Conservation (phyloP, 2,113 vertebrate species). For the Ailurus styani region DNA sequence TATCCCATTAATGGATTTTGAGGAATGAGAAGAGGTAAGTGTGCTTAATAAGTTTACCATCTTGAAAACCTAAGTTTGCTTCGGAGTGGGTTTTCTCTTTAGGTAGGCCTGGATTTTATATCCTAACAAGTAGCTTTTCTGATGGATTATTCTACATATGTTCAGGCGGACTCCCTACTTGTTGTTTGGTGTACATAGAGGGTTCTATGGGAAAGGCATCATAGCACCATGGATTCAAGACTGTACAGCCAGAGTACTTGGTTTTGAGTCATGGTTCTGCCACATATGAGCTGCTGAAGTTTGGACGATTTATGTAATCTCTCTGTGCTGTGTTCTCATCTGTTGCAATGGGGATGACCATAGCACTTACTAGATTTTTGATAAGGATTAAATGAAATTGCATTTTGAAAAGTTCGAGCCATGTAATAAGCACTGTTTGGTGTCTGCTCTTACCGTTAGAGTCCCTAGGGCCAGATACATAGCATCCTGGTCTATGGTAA, state of each 20-base stretch:
- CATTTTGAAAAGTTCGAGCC: neutral
- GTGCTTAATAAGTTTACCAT: neutral
- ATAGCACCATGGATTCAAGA: accelerated
- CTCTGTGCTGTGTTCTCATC: neutral
- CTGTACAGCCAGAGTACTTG: neutral
- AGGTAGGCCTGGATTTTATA: constrained; percentile 33
- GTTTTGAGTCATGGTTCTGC: neutral
- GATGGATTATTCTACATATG: neutral
- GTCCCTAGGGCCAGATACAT: neutral
- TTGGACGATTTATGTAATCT: neutral
- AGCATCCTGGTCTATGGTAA: neutral
- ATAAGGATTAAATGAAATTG: neutral
- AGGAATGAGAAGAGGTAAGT: neutral
- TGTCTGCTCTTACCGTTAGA: neutral
- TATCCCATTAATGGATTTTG: neutral
- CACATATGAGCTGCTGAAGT: neutral
- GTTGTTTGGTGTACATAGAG: neutral
- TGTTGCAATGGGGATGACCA: neutral
- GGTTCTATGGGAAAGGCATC: neutral
- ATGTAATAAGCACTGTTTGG: neutral
- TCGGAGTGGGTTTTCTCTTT: constrained; percentile 37
- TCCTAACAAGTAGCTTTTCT: neutral
- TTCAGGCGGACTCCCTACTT: neutral
- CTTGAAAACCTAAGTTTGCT: constrained; percentile 16
- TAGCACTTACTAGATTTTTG: neutral